These are phyloP conservation scores for Listronotus bonariensis DNA, from an alignment of 1,140 invertebrate genomes.

Conservation along the genomic window DNA sequence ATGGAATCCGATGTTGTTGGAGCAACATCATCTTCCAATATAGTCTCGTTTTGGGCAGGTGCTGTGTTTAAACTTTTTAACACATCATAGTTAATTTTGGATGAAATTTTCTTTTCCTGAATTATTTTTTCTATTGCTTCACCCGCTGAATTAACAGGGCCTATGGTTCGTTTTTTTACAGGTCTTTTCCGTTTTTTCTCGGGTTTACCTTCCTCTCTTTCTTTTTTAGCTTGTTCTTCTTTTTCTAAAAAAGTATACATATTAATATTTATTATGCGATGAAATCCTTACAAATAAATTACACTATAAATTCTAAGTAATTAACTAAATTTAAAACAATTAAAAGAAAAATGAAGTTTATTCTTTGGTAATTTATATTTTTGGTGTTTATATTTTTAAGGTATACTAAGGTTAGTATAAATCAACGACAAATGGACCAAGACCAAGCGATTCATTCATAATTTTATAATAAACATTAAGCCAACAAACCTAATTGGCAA, in stretches of 20 bases:
- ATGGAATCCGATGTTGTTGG: constrained; percentile 30
- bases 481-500: too few species aligned
- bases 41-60: constrained; percentile 50
- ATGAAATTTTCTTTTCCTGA: constrained; percentile 92
- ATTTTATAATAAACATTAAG: too few species aligned
- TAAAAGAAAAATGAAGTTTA: too few species aligned
- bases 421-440: too few species aligned
- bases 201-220: constrained; percentile 78
- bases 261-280: background rate
- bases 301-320: too few species aligned
- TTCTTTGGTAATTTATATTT: too few species aligned
- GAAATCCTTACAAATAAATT: background rate
- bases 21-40: constrained; percentile 33
- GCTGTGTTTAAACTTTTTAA: constrained; percentile 77
- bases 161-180: constrained; percentile 62
- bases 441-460: too few species aligned
- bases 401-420: too few species aligned
- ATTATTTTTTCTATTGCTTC: constrained; percentile 96
- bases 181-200: constrained; percentile 71
- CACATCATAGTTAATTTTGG: constrained; percentile 98
- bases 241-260: constrained; percentile 62
- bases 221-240: constrained; percentile 74
- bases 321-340: too few species aligned
- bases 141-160: constrained; percentile 78
- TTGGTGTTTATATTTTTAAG: too few species aligned